These are phyloP conservation scores for Halictus ligatus DNA, from an alignment of 2,888 invertebrate genomes.

Conservation along the genomic window DNA sequence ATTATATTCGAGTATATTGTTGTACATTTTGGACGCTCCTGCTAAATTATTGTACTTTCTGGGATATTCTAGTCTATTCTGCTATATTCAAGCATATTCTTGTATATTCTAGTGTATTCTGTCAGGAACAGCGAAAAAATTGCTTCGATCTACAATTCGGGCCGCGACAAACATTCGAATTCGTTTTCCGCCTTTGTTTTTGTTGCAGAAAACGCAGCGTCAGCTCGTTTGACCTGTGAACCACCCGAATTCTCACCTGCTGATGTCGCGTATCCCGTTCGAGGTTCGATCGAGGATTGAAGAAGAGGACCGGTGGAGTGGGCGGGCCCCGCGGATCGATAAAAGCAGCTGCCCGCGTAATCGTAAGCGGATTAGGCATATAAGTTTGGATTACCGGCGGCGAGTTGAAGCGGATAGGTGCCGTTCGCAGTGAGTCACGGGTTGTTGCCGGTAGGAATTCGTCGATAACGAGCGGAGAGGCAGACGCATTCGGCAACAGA, in stretches of 20 bases:
- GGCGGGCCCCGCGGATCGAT: constrained; percentile 49
- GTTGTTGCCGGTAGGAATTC: constrained; percentile 53
- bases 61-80: too few relatives aligned
- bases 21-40: too few relatives aligned
- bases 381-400: constrained; percentile 68
- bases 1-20: too few relatives aligned
- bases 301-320: background rate
- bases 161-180: too few relatives aligned
- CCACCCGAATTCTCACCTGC: too few relatives aligned
- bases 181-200: background rate
- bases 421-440: constrained; percentile 56
- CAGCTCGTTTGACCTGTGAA: background rate
- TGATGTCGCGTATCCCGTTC: background rate
- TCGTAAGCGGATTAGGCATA: constrained; percentile 69
- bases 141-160: too few relatives aligned
- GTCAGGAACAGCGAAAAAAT: too few relatives aligned
- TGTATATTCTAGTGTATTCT: too few relatives aligned
- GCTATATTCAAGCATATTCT: too few relatives aligned
- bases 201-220: background rate
- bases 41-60: too few relatives aligned
- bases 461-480: constrained; percentile 53
- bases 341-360: constrained; percentile 51
- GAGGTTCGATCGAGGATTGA: constrained; percentile 8
- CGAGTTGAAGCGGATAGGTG: constrained; percentile 27
- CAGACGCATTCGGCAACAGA: constrained; percentile 42